phyloP scores from a whole-genome alignment of 2,797 vertebrate genomes.

The Chromis chromis region DNA sequence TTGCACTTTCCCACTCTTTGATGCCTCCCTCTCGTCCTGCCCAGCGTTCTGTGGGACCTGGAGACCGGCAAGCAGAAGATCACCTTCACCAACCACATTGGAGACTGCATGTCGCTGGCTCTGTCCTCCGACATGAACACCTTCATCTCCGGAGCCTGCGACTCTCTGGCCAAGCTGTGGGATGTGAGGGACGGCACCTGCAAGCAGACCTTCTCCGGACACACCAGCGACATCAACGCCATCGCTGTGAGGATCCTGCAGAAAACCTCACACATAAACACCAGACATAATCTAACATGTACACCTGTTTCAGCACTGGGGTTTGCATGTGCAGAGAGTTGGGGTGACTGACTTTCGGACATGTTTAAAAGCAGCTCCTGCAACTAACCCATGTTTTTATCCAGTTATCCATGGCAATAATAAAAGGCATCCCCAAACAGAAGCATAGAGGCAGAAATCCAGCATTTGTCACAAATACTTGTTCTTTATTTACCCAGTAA shows the following conservation, averaged over 20 bases:
- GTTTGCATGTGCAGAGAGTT: neutral
- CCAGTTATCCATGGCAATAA: too few species aligned
- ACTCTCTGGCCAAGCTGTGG: slow-evolving; percentile 96
- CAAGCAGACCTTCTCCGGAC: slow-evolving; percentile 95
- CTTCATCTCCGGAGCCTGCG: slow-evolving; percentile 96
- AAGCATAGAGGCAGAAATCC: too few species aligned
- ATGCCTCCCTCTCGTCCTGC: neutral
- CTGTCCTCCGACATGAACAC: slow-evolving; percentile 90
- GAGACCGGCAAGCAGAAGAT: slow-evolving; percentile 95
- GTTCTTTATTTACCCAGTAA: too few species aligned
- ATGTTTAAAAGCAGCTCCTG: too few species aligned
- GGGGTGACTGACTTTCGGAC: too few species aligned
- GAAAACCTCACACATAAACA: neutral
- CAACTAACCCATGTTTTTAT: too few species aligned
- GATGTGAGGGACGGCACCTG: slow-evolving; percentile 91
- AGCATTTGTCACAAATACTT: too few species aligned
- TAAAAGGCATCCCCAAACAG: too few species aligned
- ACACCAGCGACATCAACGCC: slow-evolving; percentile 96
- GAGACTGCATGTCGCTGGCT: slow-evolving; percentile 96
- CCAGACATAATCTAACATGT: neutral
- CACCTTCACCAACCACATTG: slow-evolving; percentile 91
- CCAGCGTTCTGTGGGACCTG: slow-evolving; percentile 94
- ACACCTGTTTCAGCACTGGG: neutral
- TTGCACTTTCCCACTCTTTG: too few species aligned
- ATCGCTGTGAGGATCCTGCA: slow-evolving; percentile 86